phyloP scores from a whole-genome alignment of 2,113 vertebrate genomes.

The Lepus americanus region DNA sequence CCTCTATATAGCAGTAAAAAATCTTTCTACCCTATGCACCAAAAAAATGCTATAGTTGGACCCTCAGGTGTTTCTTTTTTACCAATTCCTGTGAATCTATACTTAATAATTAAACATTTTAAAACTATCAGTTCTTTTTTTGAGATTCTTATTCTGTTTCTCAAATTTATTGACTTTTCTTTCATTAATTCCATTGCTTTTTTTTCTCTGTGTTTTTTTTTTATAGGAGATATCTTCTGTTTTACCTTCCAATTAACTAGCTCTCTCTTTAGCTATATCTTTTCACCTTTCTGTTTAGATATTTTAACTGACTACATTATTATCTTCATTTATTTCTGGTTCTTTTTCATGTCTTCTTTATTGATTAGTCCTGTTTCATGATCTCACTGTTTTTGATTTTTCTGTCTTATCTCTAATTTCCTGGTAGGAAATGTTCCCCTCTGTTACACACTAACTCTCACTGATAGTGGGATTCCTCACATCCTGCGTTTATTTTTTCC shows the following conservation, averaged over 20 bases:
- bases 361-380: conserved; percentile 7
- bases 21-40: not conserved
- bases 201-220: not conserved
- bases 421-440: not conserved
- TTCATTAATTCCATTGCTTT: not conserved
- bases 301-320: not conserved
- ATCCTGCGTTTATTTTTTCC: not conserved
- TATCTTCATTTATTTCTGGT: conserved; percentile 13
- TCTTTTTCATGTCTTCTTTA: not conserved
- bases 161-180: conserved; percentile 42
- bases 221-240: not conserved
- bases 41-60: not conserved
- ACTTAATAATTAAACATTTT: conserved; percentile 14
- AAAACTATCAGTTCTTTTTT: not conserved
- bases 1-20: not conserved
- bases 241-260: not conserved
- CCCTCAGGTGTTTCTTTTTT: not conserved
- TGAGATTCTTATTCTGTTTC: not conserved
- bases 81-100: not conserved
- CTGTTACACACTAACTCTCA: not conserved
- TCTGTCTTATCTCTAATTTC: not conserved
- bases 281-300: not conserved
- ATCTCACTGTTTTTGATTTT: not conserved
- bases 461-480: not conserved
- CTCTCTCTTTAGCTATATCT: conserved; percentile 61